Evolutionary conservation across 1,140 invertebrate genomes (phyloP).

Genomic region (Drosophila tristis): DNA sequence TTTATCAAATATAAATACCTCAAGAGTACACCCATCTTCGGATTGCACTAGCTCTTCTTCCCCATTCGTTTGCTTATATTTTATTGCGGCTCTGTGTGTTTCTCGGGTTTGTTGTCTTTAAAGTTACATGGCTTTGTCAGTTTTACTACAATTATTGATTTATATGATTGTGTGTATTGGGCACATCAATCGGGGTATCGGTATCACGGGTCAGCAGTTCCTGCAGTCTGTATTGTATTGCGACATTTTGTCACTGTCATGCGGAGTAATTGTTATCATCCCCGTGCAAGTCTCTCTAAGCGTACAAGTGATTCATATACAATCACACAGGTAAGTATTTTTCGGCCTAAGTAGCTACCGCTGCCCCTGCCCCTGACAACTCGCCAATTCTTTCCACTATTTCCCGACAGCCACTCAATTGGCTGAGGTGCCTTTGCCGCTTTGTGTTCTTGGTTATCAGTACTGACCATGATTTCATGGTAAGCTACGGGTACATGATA

Average conservation of each 20-base stretch:
- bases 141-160: constrained; percentile 23
- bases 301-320: constrained; percentile 1
- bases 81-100: background rate
- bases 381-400: background rate
- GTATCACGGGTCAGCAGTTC: background rate
- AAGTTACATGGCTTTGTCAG: background rate
- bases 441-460: constrained; percentile 13
- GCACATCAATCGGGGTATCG: constrained; percentile 19
- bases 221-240: constrained; percentile 22
- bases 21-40: too few species aligned
- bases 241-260: constrained; percentile 72
- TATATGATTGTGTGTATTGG: constrained; percentile 2
- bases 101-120: constrained; percentile 17
- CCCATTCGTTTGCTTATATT: background rate
- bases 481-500: constrained; percentile 18
- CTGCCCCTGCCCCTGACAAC: background rate
- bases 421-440: background rate
- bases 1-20: too few species aligned
- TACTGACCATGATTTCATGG: constrained; percentile 23
- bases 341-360: constrained; percentile 15
- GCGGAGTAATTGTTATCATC: constrained; percentile 67
- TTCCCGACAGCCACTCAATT: constrained; percentile 20
- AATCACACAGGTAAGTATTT: constrained; percentile 14
- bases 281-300: background rate
- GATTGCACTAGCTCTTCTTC: background rate